These are phyloP conservation scores for Eira barbara DNA, from an alignment of 2,113 vertebrate genomes.

Conservation along the genomic window DNA sequence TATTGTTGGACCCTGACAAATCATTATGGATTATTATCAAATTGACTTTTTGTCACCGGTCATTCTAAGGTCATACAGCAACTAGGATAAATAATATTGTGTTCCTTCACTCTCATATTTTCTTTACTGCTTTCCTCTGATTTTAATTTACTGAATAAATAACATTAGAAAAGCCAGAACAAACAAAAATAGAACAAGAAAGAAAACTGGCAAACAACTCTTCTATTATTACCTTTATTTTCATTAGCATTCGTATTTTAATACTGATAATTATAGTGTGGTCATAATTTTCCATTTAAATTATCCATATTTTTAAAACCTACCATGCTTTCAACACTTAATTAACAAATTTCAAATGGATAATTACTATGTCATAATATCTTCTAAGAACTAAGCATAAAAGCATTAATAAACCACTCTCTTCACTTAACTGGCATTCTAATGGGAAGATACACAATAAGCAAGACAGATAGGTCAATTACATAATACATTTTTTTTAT, in stretches of 20 bases:
- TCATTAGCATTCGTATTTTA: background rate
- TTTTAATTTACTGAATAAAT: background rate
- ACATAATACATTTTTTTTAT: background rate
- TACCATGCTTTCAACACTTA: background rate
- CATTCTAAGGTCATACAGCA: background rate
- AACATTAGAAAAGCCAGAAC: background rate
- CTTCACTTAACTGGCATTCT: background rate
- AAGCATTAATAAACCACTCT: background rate
- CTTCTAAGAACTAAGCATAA: background rate
- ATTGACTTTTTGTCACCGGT: constrained; percentile 24
- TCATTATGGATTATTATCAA: constrained; percentile 32
- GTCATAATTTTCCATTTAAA: background rate
- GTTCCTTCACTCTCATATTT: background rate
- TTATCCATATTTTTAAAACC: background rate
- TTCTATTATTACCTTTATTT: background rate
- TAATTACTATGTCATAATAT: background rate
- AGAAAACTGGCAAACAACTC: background rate
- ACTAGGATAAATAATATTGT: background rate
- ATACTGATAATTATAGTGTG: background rate
- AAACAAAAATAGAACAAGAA: background rate
- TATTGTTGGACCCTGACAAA: background rate
- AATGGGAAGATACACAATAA: background rate
- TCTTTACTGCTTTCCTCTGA: background rate
- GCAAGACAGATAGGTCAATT: background rate
- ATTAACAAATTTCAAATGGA: background rate